Conservation (phyloP, 2,113 vertebrate genomes). For the Ictalurus furcatus region DNA sequence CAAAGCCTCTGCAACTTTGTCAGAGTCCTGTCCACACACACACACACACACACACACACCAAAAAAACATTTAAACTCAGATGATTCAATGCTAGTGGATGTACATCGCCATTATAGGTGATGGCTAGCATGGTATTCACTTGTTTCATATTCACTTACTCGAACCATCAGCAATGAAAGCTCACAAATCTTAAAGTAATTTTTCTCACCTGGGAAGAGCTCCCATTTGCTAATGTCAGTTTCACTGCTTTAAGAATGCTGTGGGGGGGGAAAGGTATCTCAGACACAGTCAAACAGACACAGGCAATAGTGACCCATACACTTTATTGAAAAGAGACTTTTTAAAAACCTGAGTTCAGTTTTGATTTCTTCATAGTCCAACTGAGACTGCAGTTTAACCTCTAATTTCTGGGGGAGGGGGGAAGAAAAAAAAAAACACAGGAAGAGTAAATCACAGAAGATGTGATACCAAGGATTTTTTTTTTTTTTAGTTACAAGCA, state of each 20-base stretch:
- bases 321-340: background rate
- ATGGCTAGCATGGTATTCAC: conserved; percentile 56
- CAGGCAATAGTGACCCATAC: background rate
- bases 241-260: conserved; percentile 97
- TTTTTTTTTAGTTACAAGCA: background rate
- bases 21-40: conserved; percentile 65
- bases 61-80: conserved; percentile 53
- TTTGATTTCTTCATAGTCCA: conserved; percentile 97
- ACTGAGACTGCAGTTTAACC: conserved; percentile 90
- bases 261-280: conserved; percentile 37
- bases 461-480: background rate
- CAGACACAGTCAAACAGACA: background rate
- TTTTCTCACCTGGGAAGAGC: conserved; percentile 84
- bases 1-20: conserved; percentile 82
- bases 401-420: conserved; percentile 79
- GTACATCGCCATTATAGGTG: conserved; percentile 60
- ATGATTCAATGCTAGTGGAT: conserved; percentile 58
- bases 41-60: conserved; percentile 22
- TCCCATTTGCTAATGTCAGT: conserved; percentile 83
- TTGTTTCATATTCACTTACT: background rate
- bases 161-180: conserved; percentile 10
- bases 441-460: background rate
- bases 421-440: conserved; percentile 29
- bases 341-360: conserved; percentile 89
- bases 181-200: background rate